These are phyloP conservation scores for Carlito syrichta DNA, from an alignment of 2,113 vertebrate genomes.

Conservation along the genomic window DNA sequence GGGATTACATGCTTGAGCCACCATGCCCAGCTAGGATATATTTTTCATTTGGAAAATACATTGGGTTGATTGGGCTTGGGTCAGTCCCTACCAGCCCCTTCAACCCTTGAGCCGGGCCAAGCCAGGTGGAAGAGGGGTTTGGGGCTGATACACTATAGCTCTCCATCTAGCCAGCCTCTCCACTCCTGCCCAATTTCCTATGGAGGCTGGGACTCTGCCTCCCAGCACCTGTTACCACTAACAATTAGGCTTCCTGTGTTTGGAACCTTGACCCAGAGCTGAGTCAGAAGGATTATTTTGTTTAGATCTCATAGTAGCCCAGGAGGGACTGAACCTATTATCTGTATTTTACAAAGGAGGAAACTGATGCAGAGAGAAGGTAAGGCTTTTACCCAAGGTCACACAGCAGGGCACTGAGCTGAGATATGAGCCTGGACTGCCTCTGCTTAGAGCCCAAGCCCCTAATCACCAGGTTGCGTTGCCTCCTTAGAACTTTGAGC, in stretches of 20 bases:
- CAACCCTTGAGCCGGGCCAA: background rate
- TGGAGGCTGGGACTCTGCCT: background rate
- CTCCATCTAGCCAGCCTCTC: background rate
- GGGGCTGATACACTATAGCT: background rate
- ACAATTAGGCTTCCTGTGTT: background rate
- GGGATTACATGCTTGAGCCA: too few relatives aligned
- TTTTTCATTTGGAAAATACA: conserved; percentile 19
- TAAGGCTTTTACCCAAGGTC: background rate
- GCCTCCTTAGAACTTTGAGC: background rate
- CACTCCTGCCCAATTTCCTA: background rate
- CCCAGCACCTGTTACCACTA: background rate
- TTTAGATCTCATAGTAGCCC: background rate
- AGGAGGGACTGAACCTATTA: background rate
- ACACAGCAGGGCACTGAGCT: background rate
- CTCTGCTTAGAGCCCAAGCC: background rate
- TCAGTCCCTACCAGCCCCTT: background rate
- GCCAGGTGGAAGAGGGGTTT: background rate
- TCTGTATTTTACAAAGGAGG: background rate
- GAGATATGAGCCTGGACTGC: background rate
- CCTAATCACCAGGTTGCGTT: background rate
- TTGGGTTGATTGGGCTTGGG: background rate
- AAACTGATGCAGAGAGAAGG: background rate
- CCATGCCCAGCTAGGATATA: background rate
- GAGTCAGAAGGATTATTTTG: background rate
- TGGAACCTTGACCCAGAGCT: background rate